These are phyloP conservation scores for Tringa solitaria DNA, from an alignment of 2,113 vertebrate genomes.

Conservation along the genomic window DNA sequence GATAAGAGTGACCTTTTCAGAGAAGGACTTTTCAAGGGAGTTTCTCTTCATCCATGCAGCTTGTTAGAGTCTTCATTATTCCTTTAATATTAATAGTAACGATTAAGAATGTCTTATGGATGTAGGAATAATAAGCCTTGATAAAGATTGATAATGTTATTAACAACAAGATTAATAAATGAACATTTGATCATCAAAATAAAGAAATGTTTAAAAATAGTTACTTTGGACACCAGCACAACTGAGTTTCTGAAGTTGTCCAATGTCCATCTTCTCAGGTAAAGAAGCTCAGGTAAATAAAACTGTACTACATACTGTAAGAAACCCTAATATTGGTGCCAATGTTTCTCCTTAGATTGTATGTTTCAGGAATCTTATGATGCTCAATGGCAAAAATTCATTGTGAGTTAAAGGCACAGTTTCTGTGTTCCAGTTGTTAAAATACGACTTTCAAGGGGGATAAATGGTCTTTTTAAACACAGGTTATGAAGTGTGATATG, in stretches of 20 bases:
- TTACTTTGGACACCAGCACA: not conserved
- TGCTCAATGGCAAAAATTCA: not conserved
- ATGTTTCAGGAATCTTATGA: not conserved
- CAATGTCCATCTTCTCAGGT: not conserved
- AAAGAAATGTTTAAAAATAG: not conserved
- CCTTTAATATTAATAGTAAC: not conserved
- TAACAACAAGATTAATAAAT: not conserved
- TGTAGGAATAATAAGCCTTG: not conserved
- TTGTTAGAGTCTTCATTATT: not conserved
- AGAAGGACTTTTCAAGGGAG: conserved; percentile 13
- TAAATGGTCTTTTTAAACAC: not conserved
- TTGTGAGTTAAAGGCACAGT: rapidly evolving
- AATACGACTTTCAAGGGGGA: not conserved
- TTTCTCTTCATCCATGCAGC: not conserved
- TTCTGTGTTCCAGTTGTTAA: not conserved
- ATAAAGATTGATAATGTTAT: not conserved
- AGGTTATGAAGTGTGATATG: not conserved
- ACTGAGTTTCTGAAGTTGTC: not conserved
- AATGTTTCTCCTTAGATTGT: not conserved
- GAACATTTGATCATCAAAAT: not conserved
- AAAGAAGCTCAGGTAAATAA: not conserved
- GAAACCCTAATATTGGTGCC: not conserved
- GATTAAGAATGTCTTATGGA: not conserved
- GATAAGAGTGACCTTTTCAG: conserved; percentile 41
- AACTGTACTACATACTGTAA: not conserved